Evolutionary conservation across 2,113 vertebrate genomes (phyloP).

Genomic region (Salvelinus alpinus): DNA sequence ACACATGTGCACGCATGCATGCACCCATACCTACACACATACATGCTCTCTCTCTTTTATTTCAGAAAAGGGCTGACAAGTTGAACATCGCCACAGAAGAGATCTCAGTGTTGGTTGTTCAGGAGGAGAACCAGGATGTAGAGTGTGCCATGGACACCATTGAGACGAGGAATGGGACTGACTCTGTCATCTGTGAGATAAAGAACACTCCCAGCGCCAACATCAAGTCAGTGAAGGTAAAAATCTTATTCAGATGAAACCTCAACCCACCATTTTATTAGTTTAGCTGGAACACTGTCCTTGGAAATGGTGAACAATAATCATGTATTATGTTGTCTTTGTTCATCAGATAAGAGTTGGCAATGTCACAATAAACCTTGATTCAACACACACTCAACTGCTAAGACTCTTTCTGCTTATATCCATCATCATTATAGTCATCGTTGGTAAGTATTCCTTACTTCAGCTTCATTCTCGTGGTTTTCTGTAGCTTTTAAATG

Average conservation of each 20-base stretch:
- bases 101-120: conserved; percentile 70
- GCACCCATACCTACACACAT: background rate
- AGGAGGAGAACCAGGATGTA: conserved; percentile 27
- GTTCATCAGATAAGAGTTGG: too few relatives aligned
- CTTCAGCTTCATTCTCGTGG: too few relatives aligned
- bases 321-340: too few relatives aligned
- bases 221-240: conserved; percentile 56
- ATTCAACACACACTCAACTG: too few relatives aligned
- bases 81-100: conserved; percentile 79
- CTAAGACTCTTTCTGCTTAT: too few relatives aligned
- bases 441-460: too few relatives aligned
- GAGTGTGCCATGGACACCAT: conserved; percentile 72
- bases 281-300: too few relatives aligned
- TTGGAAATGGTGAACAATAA: too few relatives aligned
- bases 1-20: background rate
- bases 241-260: background rate
- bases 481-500: too few relatives aligned
- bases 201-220: rapidly evolving
- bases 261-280: too few relatives aligned
- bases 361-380: too few relatives aligned
- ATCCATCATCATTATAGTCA: too few relatives aligned
- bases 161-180: conserved; percentile 57
- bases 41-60: background rate
- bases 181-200: conserved; percentile 79
- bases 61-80: conserved; percentile 85